phyloP scores from a whole-genome alignment of 2,888 invertebrate genomes.

The Hyposoter didymator region DNA sequence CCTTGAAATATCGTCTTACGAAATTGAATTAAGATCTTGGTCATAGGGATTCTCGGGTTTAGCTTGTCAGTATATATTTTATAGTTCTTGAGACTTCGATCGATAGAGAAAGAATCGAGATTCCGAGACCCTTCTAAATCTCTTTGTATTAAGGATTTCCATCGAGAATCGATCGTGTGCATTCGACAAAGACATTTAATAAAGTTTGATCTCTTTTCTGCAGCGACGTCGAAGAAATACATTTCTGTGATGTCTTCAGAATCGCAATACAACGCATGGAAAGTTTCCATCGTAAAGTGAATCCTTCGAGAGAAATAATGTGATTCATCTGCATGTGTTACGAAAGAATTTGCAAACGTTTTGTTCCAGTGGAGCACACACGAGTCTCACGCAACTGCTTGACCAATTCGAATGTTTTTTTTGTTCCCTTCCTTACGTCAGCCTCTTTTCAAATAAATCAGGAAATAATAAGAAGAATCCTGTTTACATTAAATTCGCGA shows the following conservation, averaged over 20 bases:
- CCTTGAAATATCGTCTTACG: conserved; percentile 50
- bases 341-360: neutral
- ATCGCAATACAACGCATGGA: neutral
- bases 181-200: neutral
- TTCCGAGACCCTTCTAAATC: neutral
- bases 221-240: neutral
- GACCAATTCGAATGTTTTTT: neutral
- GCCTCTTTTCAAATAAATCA: neutral
- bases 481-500: neutral
- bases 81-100: conserved; percentile 7
- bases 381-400: neutral
- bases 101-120: neutral
- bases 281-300: neutral
- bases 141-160: neutral
- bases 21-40: conserved; percentile 60
- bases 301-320: neutral
- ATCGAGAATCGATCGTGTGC: neutral
- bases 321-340: neutral
- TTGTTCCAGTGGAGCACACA: neutral
- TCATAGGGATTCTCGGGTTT: conserved; percentile 59
- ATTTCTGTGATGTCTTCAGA: neutral
- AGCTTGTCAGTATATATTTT: conserved; percentile 28
- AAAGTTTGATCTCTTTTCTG: neutral
- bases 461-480: neutral
- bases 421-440: neutral